Evolutionary conservation across 2,888 invertebrate species (phyloP).

Genomic region (Hyposoter didymator): DNA sequence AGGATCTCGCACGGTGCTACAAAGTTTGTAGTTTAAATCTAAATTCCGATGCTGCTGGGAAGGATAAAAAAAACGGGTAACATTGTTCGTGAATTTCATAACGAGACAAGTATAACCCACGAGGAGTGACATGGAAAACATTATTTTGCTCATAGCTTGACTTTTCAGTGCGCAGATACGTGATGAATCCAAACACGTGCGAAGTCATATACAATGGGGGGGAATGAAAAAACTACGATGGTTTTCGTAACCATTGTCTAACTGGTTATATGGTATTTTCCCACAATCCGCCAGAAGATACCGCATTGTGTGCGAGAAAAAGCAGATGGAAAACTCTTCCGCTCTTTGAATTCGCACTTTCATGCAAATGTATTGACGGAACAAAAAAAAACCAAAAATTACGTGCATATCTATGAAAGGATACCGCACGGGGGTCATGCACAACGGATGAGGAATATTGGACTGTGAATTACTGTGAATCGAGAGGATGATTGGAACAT

Average conservation of each 20-base stretch:
- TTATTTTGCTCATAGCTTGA: background rate
- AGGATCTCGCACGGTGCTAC: background rate
- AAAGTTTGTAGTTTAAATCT: background rate
- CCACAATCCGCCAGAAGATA: background rate
- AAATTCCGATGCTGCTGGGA: background rate
- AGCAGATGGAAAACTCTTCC: background rate
- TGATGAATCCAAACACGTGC: background rate
- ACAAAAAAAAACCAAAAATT: background rate
- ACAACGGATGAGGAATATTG: conserved; percentile 4
- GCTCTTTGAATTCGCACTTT: background rate
- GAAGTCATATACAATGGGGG: background rate
- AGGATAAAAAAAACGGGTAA: background rate
- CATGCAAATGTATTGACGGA: background rate
- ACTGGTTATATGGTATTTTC: conserved; percentile 5
- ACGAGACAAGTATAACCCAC: background rate
- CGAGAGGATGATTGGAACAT: conserved; percentile 3
- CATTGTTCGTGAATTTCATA: background rate
- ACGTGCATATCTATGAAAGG: background rate
- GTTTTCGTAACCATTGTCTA: background rate
- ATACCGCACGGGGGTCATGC: background rate
- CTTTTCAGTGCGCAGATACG: background rate
- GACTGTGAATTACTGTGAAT: conserved; percentile 24
- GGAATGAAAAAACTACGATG: background rate
- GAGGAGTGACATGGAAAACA: background rate
- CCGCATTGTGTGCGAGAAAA: background rate